Evolutionary conservation across 2,797 vertebrate genomes (phyloP), one percentile per base, ranked within the genome.

Genomic region (Myotis pilosus): DNA sequence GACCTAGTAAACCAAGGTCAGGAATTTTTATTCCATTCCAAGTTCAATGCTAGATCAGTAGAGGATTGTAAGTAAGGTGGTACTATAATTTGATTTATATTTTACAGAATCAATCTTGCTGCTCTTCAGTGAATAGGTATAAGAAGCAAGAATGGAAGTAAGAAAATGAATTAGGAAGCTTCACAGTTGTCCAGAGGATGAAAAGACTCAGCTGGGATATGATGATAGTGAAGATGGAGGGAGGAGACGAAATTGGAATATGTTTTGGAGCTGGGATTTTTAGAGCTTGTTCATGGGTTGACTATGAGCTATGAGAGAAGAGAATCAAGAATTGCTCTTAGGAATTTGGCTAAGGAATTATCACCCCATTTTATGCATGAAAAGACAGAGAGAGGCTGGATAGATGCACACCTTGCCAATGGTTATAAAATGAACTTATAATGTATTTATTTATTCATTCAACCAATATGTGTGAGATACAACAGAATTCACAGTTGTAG

Each of bases 101-200:
- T 72, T 94, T 60, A 71, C n/a, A 49, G 79, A 81, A 87, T 49
- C 33, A 47, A 15, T 47, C 41, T 87, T 19, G 41, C n/a, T 89
- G 22, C 38, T 79, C 64, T 79, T 89, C 30, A 57, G 36, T 60
- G 33, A 91, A 33, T 38, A 79, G 23, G 53, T 83, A n/a, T 75
- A 55, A n/a, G 25, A 49, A 30, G 20, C 2, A 82, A 66, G 64
- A 53, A 71, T 53, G 11, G 30, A 64, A 94, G 49, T 47, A 68
- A 88, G 36, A 17, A 76, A 91, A 69, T 79, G n/a, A 94, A 81
- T 87, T 30, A 55, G 91, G 69, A 88, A 51, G 53, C 11, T 90
- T 41, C 51, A 13, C 8, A 49, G 22, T 38, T 20, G 20, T 23
- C 28, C 55, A n/a, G 53, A 91, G 30, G 64, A 62, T 82, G 49